A percentile compares a stretch with the other conserved stretches of the same genome.
Conservation (phyloP, 2,888 invertebrate genomes). For the Drosophila longiperda region DNA sequence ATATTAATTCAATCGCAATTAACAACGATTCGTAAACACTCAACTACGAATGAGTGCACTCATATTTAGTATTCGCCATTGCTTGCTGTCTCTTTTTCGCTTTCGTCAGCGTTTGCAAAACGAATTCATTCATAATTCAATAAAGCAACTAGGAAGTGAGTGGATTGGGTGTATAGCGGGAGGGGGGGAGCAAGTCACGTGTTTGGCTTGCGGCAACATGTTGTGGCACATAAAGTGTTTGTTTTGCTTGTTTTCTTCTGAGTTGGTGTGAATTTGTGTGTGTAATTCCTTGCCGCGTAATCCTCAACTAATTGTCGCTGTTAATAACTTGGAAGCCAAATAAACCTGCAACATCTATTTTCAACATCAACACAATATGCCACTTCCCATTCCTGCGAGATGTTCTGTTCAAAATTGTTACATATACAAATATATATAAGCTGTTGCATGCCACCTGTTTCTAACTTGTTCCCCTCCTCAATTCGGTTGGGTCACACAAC, state of each 20-base stretch:
- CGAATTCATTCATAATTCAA: not conserved
- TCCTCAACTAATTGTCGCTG: constrained; percentile 24
- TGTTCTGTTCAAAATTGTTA: not conserved
- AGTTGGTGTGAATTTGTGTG: not conserved
- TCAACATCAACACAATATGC: constrained; percentile 5
- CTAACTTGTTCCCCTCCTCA: not conserved
- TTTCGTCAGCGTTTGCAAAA: not conserved
- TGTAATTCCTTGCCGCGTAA: constrained; percentile 4
- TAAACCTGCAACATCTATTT: constrained; percentile 18
- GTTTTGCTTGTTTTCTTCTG: not conserved
- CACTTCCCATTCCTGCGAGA: not conserved
- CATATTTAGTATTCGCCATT: not conserved
- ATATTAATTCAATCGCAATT: not conserved
- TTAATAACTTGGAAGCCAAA: constrained; percentile 22
- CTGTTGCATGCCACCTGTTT: not conserved
- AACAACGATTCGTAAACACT: not conserved
- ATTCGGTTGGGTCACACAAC: not conserved
- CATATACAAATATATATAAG: not conserved
- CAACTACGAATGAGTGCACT: constrained; percentile 3
- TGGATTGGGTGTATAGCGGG: not conserved
- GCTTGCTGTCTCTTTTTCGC: not conserved
- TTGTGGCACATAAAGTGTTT: constrained; percentile 23
- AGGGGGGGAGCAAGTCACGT: constrained; percentile 30
- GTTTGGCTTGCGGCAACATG: constrained; percentile 35
- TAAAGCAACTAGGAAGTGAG: not conserved